Conservation (phyloP, 92 coral and sea anemone species). For the Actinernus sp. region DNA sequence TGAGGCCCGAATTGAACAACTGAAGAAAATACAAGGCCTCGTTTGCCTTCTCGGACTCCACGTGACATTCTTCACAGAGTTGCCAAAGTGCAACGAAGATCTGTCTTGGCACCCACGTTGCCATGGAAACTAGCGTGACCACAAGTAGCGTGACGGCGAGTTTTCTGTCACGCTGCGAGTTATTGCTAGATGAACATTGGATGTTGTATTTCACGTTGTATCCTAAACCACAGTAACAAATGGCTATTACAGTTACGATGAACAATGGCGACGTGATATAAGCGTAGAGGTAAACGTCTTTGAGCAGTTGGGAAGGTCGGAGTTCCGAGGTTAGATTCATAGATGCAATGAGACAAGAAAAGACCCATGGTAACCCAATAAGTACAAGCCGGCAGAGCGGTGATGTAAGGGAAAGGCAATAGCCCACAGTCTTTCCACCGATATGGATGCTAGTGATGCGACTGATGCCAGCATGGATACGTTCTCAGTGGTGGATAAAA, state of each 20-base stretch:
- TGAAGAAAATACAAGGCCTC: neutral
- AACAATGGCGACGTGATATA: neutral
- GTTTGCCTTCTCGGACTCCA: neutral
- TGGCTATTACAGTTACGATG: neutral
- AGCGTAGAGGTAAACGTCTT: neutral
- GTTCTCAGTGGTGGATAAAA: neutral
- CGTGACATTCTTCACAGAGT: neutral
- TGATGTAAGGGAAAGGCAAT: neutral
- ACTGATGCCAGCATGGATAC: neutral
- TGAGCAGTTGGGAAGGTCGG: neutral
- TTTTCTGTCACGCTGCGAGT: neutral
- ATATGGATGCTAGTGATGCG: neutral
- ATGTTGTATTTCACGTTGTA: neutral
- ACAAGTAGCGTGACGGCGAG: neutral
- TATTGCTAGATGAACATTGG: neutral
- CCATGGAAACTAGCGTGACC: neutral
- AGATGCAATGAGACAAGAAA: neutral
- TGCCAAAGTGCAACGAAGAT: neutral
- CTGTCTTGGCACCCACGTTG: neutral
- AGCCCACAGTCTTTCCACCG: neutral
- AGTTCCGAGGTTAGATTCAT: neutral
- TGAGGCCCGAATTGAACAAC: neutral
- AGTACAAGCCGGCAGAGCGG: neutral
- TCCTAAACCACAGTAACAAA: neutral
- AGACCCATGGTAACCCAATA: neutral